Base-by-base conservation (phyloP, 2,113 vertebrate species). In the Bufo gargarizans region DNA sequence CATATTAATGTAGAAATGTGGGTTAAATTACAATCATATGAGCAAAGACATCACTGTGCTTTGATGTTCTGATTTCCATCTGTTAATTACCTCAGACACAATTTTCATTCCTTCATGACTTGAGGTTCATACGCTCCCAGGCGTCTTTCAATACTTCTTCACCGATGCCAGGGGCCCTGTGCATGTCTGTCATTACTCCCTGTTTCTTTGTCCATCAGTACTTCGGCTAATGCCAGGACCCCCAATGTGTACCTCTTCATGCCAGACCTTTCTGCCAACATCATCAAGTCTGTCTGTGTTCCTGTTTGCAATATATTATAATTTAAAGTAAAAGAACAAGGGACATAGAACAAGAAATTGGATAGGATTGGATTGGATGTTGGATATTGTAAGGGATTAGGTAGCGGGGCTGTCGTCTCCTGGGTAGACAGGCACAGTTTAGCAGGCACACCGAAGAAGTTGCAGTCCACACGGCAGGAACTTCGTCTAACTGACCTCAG, bases 251-350 rank as follows among this genome's bases (percentile, higher is more conserved):
- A 49, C 74, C 82, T 77, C 69, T 47, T 72, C 53, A 77, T 86
- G 69, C 84, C 69, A 86, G 56, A 45, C 72, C 45, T 61, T 55
- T 86, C 58, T 86, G 84, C 84, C 84, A 86, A 86, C 55, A 77
- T 86, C 71, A 71, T 77, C 22, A 86, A 76, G 22, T 86, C 84
- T 86, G 71, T 77, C 69, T 19, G 55, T 69, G 67, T 84, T 74
- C 84, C 33, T 86, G 84, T 77, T 47, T 86, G 43, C 16, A 77
- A 59, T 74, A 86, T 43, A 61, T 59, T 59, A 76, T 45, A 43
- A 72, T 84, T 56, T 71, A 47, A 77, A 77, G 53, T 55, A 71
- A 84, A 10, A 10, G 71, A 72, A 74, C 71, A 74, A 49, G 71
- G 45, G 33, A 72, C 69, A 19, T 82, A 82, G 10, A 82, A 19